Conservation (phyloP, 2,888 invertebrate genomes). For the Dione vanillae region DNA sequence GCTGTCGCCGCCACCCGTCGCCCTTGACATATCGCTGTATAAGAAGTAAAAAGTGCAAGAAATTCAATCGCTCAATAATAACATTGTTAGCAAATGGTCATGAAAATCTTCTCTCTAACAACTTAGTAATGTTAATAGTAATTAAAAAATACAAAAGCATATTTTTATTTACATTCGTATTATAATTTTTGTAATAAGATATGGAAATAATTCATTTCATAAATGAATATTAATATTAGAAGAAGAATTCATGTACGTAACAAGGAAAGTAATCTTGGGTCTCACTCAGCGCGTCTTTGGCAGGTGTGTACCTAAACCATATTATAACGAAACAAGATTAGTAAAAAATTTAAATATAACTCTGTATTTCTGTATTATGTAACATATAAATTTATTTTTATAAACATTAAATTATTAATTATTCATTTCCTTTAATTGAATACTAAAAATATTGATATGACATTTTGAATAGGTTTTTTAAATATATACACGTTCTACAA, state of each 20-base stretch:
- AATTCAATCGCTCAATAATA: slow-evolving; percentile 38
- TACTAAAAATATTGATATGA: neutral
- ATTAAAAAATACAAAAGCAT: too few relatives aligned
- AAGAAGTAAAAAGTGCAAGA: slow-evolving; percentile 71
- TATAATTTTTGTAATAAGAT: neutral
- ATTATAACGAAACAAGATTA: neutral
- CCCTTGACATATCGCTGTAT: slow-evolving; percentile 77
- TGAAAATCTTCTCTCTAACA: neutral
- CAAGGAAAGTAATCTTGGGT: slow-evolving; percentile 54
- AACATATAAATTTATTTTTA: too few relatives aligned
- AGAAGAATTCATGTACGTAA: slow-evolving; percentile 48
- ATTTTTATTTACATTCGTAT: neutral
- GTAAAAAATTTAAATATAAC: neutral
- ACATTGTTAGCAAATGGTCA: slow-evolving; percentile 51
- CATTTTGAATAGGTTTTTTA: neutral
- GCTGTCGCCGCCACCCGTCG: slow-evolving; percentile 57
- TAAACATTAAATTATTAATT: too few relatives aligned
- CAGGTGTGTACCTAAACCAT: slow-evolving; percentile 22
- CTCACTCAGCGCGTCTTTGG: slow-evolving; percentile 12
- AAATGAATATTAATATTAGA: slow-evolving; percentile 18
- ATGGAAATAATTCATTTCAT: neutral
- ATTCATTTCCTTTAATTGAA: neutral
- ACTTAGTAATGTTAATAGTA: too few relatives aligned
- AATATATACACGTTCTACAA: slow-evolving; percentile 33
- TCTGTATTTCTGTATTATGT: too few relatives aligned